These are phyloP conservation scores for Oncorhynchus kisutch DNA, from an alignment of 2,113 vertebrate genomes.

Conservation along the genomic window DNA sequence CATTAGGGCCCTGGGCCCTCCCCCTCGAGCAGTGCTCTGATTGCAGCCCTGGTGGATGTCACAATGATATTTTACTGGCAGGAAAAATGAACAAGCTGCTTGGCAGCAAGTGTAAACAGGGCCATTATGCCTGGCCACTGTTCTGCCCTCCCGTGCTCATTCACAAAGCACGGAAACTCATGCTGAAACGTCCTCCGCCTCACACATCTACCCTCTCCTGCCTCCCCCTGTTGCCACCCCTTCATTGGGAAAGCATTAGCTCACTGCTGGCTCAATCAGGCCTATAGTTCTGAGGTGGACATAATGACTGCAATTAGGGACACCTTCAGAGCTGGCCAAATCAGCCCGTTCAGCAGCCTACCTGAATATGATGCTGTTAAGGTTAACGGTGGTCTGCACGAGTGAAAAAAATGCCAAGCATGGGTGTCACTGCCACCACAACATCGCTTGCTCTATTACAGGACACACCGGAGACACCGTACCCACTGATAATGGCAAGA, in stretches of 20 bases:
- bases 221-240: neutral
- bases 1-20: no score
- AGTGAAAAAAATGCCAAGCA: slow-evolving; percentile 22
- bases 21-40: no score
- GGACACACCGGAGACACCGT: neutral
- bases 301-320: slow-evolving; percentile 49
- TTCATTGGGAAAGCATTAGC: slow-evolving; percentile 38
- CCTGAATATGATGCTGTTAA: slow-evolving; percentile 19
- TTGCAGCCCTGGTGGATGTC: slow-evolving; percentile 1
- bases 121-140: neutral
- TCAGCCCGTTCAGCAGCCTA: slow-evolving; percentile 26
- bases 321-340: slow-evolving; percentile 31
- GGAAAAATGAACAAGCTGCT: neutral
- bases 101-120: neutral
- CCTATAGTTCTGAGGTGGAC: slow-evolving; percentile 31
- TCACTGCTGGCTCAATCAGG: slow-evolving; percentile 42
- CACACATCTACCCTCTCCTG: no score
- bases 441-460: neutral
- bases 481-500: neutral
- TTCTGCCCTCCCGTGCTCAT: slow-evolving; percentile 9
- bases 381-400: slow-evolving; percentile 20
- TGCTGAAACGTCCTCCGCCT: neutral
- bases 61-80: neutral
- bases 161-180: slow-evolving; percentile 1
- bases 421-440: neutral